These are phyloP conservation scores for Choloepus hoffmanni DNA, from an alignment of 2,113 vertebrate species.

Conservation along the genomic window DNA sequence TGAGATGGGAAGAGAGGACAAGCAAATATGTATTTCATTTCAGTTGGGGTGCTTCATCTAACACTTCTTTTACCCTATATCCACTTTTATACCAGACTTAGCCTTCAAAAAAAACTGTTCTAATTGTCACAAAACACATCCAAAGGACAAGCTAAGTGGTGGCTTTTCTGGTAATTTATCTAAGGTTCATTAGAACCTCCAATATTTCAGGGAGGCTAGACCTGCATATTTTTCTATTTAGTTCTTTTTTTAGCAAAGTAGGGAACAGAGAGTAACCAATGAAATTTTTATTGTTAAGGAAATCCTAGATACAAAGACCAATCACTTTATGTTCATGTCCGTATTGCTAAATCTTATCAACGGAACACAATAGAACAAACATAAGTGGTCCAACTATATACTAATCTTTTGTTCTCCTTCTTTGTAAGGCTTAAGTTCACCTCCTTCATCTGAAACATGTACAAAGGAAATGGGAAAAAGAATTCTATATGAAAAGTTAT, in stretches of 20 bases:
- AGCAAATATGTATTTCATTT: not conserved
- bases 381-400: not conserved
- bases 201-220: constrained; percentile 16
- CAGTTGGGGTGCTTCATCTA: not conserved
- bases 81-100: not conserved
- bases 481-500: constrained; percentile 7
- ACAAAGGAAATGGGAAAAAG: not conserved
- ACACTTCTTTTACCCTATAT: constrained; percentile 40
- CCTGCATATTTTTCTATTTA: constrained; percentile 16
- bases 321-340: constrained; percentile 20
- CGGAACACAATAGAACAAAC: not conserved
- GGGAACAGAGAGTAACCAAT: not conserved
- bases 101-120: not conserved
- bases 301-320: constrained; percentile 40
- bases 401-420: constrained; percentile 15
- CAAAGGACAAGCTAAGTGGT: constrained; percentile 1
- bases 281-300: constrained; percentile 28
- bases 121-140: constrained; percentile 7
- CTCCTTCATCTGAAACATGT: constrained; percentile 24
- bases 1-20: not conserved
- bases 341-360: constrained; percentile 41
- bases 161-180: constrained; percentile 40
- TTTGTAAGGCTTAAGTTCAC: not conserved
- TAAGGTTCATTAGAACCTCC: not conserved
- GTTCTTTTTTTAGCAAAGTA: not conserved